Percentiles rank a stretch among this genome's conserved stretches.
Evolutionary conservation across 2,113 vertebrate species (phyloP).

Genomic region (Leptosomus discolor): DNA sequence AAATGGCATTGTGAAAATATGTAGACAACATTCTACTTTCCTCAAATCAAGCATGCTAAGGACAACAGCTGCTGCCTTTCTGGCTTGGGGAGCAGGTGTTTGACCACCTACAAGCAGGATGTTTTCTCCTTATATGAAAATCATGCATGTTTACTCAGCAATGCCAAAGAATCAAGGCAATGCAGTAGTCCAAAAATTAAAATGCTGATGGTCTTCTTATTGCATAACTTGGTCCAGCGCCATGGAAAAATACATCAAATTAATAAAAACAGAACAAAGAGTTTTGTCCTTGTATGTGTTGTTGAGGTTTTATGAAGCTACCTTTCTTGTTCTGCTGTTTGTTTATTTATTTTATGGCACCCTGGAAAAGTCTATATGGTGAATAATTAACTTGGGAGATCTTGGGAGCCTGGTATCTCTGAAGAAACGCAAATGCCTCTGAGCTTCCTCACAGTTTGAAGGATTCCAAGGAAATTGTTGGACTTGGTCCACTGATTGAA

Average conservation of each 20-base stretch:
- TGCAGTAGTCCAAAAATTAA: conserved; percentile 52
- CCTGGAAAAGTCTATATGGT: background rate
- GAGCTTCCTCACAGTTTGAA: background rate
- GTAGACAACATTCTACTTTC: conserved; percentile 69
- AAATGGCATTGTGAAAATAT: conserved; percentile 69
- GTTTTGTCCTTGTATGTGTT: background rate
- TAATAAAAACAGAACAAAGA: conserved; percentile 32
- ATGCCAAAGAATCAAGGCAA: conserved; percentile 52
- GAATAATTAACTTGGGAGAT: conserved; percentile 22
- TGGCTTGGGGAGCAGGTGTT: conserved; percentile 72
- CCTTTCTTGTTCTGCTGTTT: background rate
- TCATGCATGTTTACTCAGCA: background rate
- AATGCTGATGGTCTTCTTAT: conserved; percentile 50
- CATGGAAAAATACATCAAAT: conserved; percentile 60
- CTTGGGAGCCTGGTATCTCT: background rate
- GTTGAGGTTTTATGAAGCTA: background rate
- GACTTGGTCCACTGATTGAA: background rate
- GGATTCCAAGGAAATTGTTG: background rate
- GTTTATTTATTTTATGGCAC: background rate
- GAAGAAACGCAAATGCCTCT: conserved; percentile 3
- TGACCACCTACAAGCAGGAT: conserved; percentile 76
- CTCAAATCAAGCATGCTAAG: conserved; percentile 63
- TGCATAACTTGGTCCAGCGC: conserved; percentile 42
- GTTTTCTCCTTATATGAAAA: conserved; percentile 56
- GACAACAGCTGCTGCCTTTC: conserved; percentile 77